These are phyloP conservation scores for Loriculus beryllinus DNA, from an alignment of 2,797 vertebrate species.

Conservation along the genomic window DNA sequence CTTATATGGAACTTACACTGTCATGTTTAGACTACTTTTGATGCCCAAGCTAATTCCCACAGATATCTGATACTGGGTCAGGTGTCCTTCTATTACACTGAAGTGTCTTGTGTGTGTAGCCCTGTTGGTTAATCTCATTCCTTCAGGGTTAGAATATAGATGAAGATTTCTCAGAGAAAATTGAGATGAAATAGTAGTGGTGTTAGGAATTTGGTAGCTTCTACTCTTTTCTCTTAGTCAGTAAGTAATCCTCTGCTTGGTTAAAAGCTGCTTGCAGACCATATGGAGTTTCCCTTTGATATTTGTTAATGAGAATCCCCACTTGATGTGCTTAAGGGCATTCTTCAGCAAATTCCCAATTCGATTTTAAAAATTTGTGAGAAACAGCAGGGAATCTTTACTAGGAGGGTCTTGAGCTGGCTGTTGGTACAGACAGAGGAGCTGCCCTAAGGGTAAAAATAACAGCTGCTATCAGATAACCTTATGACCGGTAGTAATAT, in stretches of 20 bases:
- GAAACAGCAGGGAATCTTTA: conserved; percentile 14
- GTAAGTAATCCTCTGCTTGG: neutral
- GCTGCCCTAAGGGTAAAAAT: neutral
- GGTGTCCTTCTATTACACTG: neutral
- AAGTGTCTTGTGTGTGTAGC: neutral
- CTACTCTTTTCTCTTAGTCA: neutral
- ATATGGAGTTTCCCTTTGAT: conserved; percentile 40
- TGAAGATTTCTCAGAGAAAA: neutral
- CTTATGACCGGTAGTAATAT: neutral
- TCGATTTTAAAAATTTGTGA: conserved; percentile 17
- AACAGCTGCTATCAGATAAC: neutral
- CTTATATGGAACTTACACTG: conserved; percentile 8
- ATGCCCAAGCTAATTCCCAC: conserved; percentile 30
- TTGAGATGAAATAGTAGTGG: neutral
- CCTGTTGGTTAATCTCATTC: neutral
- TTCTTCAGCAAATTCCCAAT: conserved; percentile 32
- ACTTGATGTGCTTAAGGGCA: conserved; percentile 18
- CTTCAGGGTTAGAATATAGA: neutral
- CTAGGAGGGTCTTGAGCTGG: neutral
- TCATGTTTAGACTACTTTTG: conserved; percentile 25
- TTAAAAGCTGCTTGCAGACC: conserved; percentile 18
- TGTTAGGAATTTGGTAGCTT: neutral
- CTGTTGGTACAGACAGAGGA: neutral
- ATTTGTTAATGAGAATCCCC: conserved; percentile 51
- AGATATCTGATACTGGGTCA: neutral